Evolutionary conservation across 1,140 invertebrate species (phyloP).

Genomic region (Brachystomella parvula): DNA sequence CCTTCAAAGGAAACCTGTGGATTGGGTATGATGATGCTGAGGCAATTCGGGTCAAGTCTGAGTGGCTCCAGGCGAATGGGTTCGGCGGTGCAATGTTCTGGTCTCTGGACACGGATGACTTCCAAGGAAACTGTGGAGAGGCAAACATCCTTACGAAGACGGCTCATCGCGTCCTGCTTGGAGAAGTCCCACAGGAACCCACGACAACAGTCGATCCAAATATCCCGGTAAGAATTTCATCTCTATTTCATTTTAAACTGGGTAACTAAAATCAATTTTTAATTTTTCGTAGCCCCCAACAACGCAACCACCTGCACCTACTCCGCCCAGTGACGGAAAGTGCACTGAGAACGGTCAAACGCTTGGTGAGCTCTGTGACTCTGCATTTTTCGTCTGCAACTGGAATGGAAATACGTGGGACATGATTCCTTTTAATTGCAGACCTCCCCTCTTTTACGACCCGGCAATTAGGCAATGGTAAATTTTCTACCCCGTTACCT

Average conservation of each 20-base stretch:
- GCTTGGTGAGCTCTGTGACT: slow-evolving; percentile 1
- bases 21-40: slow-evolving; percentile 61
- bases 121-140: slow-evolving; percentile 19
- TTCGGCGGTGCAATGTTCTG: slow-evolving; percentile 48
- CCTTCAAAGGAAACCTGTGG: slow-evolving; percentile 56
- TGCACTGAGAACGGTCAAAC: slow-evolving; percentile 3
- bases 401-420: slow-evolving; percentile 1
- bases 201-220: slow-evolving; percentile 14
- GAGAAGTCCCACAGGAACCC: slow-evolving; percentile 4
- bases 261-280: neutral
- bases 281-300: neutral
- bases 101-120: slow-evolving; percentile 44
- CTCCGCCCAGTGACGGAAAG: slow-evolving; percentile 12
- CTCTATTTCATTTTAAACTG: neutral
- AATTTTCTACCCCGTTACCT: neutral
- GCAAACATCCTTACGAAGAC: slow-evolving; percentile 20
- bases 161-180: slow-evolving; percentile 12
- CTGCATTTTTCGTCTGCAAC: neutral
- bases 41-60: slow-evolving; percentile 41
- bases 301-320: slow-evolving; percentile 8
- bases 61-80: slow-evolving; percentile 28
- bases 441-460: neutral
- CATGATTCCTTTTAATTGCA: slow-evolving; percentile 7
- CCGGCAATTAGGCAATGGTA: neutral
- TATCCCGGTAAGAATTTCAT: neutral